These are phyloP conservation scores for Cheumatopsyche charites DNA, from an alignment of 1,140 invertebrate genomes.

Conservation along the genomic window DNA sequence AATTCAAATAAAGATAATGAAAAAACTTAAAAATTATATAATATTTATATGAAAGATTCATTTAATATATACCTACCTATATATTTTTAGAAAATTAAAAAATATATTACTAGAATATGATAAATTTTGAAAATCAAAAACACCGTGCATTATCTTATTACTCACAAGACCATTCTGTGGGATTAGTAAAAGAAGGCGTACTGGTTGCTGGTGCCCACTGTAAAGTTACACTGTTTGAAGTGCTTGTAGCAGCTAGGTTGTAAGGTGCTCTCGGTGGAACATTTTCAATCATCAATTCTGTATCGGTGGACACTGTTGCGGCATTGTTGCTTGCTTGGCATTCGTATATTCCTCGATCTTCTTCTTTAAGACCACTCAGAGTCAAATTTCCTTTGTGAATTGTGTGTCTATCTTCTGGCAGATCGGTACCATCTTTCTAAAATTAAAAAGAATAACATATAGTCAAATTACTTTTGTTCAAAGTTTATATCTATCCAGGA, in stretches of 20 bases:
- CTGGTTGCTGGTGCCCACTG: constrained; percentile 77
- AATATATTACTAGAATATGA: too few species aligned
- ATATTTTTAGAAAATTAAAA: too few species aligned
- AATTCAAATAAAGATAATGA: too few species aligned
- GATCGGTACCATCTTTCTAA: constrained; percentile 75
- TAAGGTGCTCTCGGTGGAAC: constrained; percentile 88
- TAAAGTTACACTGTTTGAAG: constrained; percentile 77
- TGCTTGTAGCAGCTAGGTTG: constrained; percentile 83
- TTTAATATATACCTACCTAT: too few species aligned
- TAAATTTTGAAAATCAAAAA: background rate
- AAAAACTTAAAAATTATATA: too few species aligned
- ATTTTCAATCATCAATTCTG: constrained; percentile 87
- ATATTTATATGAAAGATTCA: too few species aligned
- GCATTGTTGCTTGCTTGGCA: constrained; percentile 92
- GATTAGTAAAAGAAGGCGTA: constrained; percentile 37
- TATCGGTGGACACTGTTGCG: constrained; percentile 84
- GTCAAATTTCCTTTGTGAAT: constrained; percentile 86
- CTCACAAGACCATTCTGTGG: constrained; percentile 42
- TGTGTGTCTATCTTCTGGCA: constrained; percentile 72
- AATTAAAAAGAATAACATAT: background rate
- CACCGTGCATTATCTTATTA: constrained; percentile 19
- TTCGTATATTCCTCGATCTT: constrained; percentile 89
- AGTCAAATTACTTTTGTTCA: too few species aligned
- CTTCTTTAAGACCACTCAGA: constrained; percentile 79
- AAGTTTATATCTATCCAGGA: too few species aligned